A percentile compares a stretch with the other conserved stretches of the same genome.
These are phyloP conservation scores for Tokudaia tokunoshimensis DNA, from an alignment of 2,797 vertebrate genomes.

Conservation along the genomic window DNA sequence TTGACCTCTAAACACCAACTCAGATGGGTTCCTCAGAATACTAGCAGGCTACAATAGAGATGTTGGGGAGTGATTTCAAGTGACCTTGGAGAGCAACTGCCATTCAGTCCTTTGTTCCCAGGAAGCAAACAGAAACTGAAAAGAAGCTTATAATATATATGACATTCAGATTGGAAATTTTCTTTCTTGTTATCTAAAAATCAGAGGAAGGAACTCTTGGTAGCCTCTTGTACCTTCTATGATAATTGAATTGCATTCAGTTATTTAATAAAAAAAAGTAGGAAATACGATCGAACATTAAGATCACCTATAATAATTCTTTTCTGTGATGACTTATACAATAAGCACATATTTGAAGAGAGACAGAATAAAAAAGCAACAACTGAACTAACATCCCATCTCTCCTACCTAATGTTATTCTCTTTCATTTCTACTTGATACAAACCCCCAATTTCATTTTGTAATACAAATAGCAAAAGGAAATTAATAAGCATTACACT, in stretches of 20 bases:
- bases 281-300: not conserved
- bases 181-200: conserved; percentile 46
- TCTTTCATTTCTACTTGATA: not conserved
- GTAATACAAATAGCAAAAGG: conserved; percentile 6
- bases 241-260: not conserved
- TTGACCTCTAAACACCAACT: conserved; percentile 58
- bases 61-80: not conserved
- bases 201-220: not conserved
- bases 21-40: not conserved
- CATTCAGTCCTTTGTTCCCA: conserved; percentile 51
- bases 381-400: not conserved
- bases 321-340: not conserved
- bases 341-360: not conserved
- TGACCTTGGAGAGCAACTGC: not conserved
- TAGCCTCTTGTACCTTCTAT: not conserved
- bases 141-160: conserved; percentile 21
- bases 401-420: not conserved
- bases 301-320: not conserved
- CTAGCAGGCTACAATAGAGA: not conserved
- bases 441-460: not conserved
- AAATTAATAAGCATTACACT: not conserved
- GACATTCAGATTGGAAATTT: not conserved
- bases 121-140: not conserved
- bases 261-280: conserved; percentile 41
- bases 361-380: not conserved